These are phyloP conservation scores for Menidia menidia DNA, from an alignment of 2,797 vertebrate species.

Conservation along the genomic window DNA sequence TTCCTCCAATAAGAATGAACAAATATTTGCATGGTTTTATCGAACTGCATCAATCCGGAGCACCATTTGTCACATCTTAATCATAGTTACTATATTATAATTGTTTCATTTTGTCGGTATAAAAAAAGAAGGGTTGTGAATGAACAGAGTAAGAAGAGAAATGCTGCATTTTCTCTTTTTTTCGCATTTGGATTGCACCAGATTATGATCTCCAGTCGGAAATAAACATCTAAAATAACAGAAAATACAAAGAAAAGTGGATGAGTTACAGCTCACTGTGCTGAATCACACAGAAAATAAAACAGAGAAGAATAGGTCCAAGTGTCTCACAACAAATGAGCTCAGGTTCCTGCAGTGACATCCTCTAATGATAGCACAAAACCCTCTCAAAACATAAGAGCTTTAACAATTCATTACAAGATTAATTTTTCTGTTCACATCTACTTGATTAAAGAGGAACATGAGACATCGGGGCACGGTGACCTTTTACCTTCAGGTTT, in stretches of 20 bases:
- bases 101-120: too few species aligned
- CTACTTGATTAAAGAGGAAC: conserved; percentile 40
- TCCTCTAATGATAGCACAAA: conserved; percentile 26
- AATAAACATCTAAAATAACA: background rate
- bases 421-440: conserved; percentile 40
- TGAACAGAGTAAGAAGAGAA: too few species aligned
- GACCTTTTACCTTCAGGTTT: conserved; percentile 54
- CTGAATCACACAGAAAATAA: background rate
- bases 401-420: conserved; percentile 33
- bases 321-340: background rate
- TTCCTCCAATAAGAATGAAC: too few species aligned
- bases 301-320: background rate
- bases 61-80: too few species aligned
- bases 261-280: too few species aligned
- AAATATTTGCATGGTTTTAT: too few species aligned
- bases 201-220: too few species aligned
- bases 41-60: too few species aligned
- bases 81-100: too few species aligned
- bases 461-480: conserved; percentile 8
- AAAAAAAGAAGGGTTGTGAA: too few species aligned
- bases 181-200: background rate
- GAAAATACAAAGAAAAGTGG: background rate
- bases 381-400: conserved; percentile 26
- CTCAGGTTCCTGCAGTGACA: conserved; percentile 9
- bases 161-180: background rate